Base-by-base conservation (phyloP, 2,797 vertebrate species). In the Chaunax sp. region DNA sequence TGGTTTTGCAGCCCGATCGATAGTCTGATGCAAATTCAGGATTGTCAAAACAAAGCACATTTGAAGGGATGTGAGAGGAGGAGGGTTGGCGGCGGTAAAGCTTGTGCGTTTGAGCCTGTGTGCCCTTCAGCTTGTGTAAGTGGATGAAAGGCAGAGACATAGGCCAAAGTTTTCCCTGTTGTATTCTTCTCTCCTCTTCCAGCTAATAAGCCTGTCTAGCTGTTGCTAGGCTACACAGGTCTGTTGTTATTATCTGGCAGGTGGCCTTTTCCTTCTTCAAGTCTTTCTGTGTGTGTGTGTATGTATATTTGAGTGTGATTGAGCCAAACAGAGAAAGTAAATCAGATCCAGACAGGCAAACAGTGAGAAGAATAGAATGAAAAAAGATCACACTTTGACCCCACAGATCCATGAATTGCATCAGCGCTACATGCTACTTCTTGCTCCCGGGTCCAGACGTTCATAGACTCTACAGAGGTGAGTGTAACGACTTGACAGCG, bases 181-280 rank as follows among this genome's bases (percentile, higher is more conserved):
- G 77, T 60, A 46, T 75, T 83, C 72, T 78, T 82, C 80, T 78
- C 77, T 75, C 79, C 62, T 72, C 59, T 68, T 72, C 38, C 63
- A 64, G 74, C 78, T 86, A 90, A 90, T 88, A 89, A 86, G 87
- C 80, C 69, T 45, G 63, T 64, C 85, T 88, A 88, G 87, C 84
- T 92, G 92, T 95, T 94, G 92, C 93, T 93, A 93, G 89, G 92
- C 86, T 90, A 93, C 91, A 84, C 73, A 64, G 71, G 70, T 89
- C 82, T 81, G 86, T 86, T 89, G 84, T 88, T 90, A 75, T 78
- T 77, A 73, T 80, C 65, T 61, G 61, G 80, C 89, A 90, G 87
- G 91, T 91, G 88, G 85, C 75, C 83, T 90, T 90, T 91, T 85
- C 81, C 72, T 71, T 81, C 65, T 85, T 80, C 62, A 64, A 49